These are phyloP conservation scores for Onychomys torridus DNA, from an alignment of 2,797 vertebrate genomes.

Conservation along the genomic window DNA sequence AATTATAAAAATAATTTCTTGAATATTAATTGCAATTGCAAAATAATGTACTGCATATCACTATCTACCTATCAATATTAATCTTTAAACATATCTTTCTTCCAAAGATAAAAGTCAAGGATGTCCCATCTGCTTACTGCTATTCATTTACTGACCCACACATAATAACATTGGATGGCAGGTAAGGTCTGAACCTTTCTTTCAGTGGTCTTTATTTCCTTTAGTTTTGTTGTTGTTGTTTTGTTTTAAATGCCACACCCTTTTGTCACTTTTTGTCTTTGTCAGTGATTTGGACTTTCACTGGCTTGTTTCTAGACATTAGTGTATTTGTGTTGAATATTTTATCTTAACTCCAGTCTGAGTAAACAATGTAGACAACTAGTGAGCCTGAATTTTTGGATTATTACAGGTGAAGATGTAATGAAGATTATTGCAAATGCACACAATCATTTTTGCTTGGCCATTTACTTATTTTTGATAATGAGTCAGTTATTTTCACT, in stretches of 20 bases:
- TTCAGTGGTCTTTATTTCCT: constrained; percentile 41
- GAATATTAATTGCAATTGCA: neutral
- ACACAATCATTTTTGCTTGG: neutral
- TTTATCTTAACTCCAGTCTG: constrained; percentile 35
- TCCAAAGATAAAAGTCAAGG: constrained; percentile 91
- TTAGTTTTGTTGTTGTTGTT: constrained; percentile 15
- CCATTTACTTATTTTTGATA: neutral
- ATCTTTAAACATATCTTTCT: constrained; percentile 69
- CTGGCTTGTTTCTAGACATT: constrained; percentile 4
- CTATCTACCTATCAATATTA: neutral
- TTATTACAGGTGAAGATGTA: neutral
- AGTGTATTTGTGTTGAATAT: neutral
- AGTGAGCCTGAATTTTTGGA: neutral
- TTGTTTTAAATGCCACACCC: neutral
- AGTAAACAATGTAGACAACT: neutral
- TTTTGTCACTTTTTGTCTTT: neutral
- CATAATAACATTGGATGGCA: constrained; percentile 95
- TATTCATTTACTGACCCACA: constrained; percentile 95
- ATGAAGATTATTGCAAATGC: neutral
- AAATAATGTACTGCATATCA: neutral
- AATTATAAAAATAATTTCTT: constrained; percentile 28
- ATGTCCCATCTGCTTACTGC: constrained; percentile 91
- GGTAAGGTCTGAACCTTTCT: constrained; percentile 87
- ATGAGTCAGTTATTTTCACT: neutral
- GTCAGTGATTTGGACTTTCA: neutral